phyloP scores from a whole-genome alignment of 2,113 vertebrate genomes.

The Urocitellus parryii region DNA sequence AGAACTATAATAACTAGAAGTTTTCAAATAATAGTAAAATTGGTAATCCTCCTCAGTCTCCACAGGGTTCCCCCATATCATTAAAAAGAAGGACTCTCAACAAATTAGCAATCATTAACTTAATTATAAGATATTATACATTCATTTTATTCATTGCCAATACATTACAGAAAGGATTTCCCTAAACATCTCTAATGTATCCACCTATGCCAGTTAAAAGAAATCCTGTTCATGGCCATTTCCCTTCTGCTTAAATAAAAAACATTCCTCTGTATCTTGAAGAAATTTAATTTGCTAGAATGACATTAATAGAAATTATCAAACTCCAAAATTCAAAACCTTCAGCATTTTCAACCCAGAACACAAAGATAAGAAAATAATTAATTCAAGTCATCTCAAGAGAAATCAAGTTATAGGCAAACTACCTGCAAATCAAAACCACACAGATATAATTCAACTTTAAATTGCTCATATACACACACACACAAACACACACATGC shows the following conservation, averaged over 20 bases:
- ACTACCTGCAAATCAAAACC: constrained; percentile 60
- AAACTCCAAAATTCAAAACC: constrained; percentile 57
- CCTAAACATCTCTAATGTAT: constrained; percentile 59
- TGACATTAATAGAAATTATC: constrained; percentile 69
- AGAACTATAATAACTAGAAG: constrained; percentile 26
- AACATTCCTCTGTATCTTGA: background rate
- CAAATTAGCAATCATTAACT: constrained; percentile 78
- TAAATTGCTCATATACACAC: background rate
- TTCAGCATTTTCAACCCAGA: constrained; percentile 54
- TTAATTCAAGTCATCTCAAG: constrained; percentile 62
- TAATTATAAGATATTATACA: constrained; percentile 74
- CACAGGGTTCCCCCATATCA: constrained; percentile 56
- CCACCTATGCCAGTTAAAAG: constrained; percentile 33
- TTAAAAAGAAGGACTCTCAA: constrained; percentile 75
- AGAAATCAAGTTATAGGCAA: constrained; percentile 65
- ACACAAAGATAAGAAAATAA: constrained; percentile 72
- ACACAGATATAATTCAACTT: constrained; percentile 42
- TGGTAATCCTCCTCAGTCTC: constrained; percentile 22
- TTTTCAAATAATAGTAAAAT: constrained; percentile 63
- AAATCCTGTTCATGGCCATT: background rate
- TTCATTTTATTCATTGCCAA: constrained; percentile 61
- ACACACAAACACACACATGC: too few relatives aligned
- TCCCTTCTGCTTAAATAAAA: constrained; percentile 37
- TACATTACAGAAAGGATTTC: constrained; percentile 49
- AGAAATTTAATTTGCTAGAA: constrained; percentile 64